phyloP scores from a whole-genome alignment of 35 echinoderm and acorn worm genomes.

The Strongylocentrotus purpuratus region DNA sequence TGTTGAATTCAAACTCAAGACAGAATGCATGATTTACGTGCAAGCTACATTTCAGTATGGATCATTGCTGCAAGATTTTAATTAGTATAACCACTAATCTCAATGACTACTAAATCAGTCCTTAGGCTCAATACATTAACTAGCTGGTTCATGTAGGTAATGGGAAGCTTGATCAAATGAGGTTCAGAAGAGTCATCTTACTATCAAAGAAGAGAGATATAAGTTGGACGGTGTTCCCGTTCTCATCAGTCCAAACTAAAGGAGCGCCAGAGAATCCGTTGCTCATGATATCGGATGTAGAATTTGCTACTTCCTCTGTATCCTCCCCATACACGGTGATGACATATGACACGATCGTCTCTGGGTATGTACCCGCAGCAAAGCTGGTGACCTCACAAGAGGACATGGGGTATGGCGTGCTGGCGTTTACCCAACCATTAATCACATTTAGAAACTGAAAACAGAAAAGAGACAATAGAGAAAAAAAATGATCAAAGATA shows the following conservation, averaged over 20 bases:
- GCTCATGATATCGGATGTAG: neutral
- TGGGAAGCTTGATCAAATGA: no score
- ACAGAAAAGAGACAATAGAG: neutral
- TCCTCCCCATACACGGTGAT: neutral
- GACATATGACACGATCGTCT: neutral
- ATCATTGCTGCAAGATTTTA: no score
- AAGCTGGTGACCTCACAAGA: neutral
- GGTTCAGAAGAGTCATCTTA: neutral
- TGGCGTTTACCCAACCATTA: neutral
- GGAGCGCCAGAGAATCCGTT: neutral
- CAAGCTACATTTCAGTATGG: no score
- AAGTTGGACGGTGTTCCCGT: neutral
- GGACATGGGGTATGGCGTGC: neutral
- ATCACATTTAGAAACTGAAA: neutral
- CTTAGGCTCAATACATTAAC: no score
- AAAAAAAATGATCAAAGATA: neutral
- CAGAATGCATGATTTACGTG: no score
- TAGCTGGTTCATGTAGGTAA: no score
- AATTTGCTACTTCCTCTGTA: neutral
- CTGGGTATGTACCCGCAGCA: neutral
- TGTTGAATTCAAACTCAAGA: no score
- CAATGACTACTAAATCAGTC: no score
- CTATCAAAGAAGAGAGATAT: neutral
- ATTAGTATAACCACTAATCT: no score
- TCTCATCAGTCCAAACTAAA: neutral